These are phyloP conservation scores for Aphaenogaster rudis DNA, from an alignment of 1,140 invertebrate species.

Conservation along the genomic window DNA sequence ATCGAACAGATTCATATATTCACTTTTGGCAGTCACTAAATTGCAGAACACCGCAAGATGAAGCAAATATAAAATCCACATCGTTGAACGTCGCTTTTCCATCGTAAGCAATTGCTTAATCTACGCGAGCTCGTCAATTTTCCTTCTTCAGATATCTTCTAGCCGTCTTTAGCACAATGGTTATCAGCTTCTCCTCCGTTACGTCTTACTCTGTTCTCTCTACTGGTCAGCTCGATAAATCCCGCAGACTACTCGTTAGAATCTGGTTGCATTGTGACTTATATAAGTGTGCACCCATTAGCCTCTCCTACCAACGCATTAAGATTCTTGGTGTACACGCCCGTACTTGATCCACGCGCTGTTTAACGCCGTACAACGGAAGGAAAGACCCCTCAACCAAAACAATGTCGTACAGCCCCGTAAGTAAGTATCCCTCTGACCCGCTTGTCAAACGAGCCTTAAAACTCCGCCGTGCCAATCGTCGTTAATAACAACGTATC, in stretches of 20 bases:
- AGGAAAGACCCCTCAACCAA: constrained; percentile 81
- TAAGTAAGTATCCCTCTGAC: constrained; percentile 85
- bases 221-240: constrained; percentile 63
- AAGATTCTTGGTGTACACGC: constrained; percentile 66
- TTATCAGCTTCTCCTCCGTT: background rate
- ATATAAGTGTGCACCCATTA: constrained; percentile 70
- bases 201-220: background rate
- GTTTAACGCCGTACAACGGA: constrained; percentile 82
- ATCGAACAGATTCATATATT: constrained; percentile 83
- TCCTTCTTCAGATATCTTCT: background rate
- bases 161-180: background rate
- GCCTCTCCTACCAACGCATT: constrained; percentile 67
- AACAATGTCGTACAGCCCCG: constrained; percentile 85
- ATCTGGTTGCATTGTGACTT: constrained; percentile 57
- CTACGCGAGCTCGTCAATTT: background rate
- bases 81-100: background rate
- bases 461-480: constrained; percentile 70
- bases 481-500: constrained; percentile 48
- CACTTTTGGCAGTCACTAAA: constrained; percentile 67
- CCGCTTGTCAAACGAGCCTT: constrained; percentile 83
- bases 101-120: constrained; percentile 19
- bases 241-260: constrained; percentile 60
- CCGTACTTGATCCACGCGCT: constrained; percentile 84
- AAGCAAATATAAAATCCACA: constrained; percentile 6
- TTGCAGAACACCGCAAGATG: constrained; percentile 25